phyloP scores from a whole-genome alignment of 1,140 invertebrate genomes.

The Trichonephila clavata region DNA sequence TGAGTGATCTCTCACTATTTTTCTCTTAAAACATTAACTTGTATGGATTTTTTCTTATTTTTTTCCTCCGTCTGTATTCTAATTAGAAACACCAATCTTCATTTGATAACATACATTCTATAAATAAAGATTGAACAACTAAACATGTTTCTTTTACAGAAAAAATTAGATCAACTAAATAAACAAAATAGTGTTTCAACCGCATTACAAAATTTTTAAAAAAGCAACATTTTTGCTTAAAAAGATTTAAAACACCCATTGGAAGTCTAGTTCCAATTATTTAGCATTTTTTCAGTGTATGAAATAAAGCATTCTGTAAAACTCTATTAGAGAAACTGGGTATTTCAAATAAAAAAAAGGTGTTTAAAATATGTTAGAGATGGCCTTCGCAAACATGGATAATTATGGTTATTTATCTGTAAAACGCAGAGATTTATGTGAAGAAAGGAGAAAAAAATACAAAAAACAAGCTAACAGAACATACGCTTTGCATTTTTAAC shows the following conservation, averaged over 20 bases:
- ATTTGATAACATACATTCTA: too few relatives aligned
- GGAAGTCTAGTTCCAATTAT: not conserved
- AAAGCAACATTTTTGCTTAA: not conserved
- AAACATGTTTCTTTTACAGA: too few relatives aligned
- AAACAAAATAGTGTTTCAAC: too few relatives aligned
- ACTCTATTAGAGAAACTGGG: not conserved
- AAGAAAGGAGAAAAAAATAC: not conserved
- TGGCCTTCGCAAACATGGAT: not conserved
- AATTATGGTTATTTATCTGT: conserved; percentile 1
- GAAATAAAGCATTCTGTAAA: not conserved
- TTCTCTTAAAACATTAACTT: too few relatives aligned
- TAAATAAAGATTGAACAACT: too few relatives aligned
- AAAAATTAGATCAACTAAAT: too few relatives aligned
- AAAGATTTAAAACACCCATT: not conserved
- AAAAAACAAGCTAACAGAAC: not conserved
- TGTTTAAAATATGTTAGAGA: not conserved
- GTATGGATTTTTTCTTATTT: too few relatives aligned
- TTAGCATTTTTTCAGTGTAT: not conserved
- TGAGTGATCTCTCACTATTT: too few relatives aligned
- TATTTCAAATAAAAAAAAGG: not conserved
- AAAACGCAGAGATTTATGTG: not conserved
- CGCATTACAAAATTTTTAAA: not conserved
- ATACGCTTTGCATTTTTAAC: conserved; percentile 13
- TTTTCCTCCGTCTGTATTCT: too few relatives aligned
- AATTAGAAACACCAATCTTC: too few relatives aligned